Evolutionary conservation across 2,797 vertebrate species (phyloP).

Genomic region (Amazona finschi): DNA sequence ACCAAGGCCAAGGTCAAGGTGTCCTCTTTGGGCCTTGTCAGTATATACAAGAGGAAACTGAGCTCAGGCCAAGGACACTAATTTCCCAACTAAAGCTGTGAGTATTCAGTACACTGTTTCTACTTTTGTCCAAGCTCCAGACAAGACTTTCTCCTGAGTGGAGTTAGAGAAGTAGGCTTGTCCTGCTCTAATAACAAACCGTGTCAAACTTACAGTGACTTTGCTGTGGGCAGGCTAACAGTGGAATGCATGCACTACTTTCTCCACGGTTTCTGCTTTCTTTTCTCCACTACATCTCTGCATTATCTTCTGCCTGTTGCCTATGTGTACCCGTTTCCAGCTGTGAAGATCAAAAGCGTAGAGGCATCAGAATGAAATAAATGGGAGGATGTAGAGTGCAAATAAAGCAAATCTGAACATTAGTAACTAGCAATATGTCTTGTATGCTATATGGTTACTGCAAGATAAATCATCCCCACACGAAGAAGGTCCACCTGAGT

Average conservation of each 20-base stretch:
- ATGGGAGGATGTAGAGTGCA: not conserved
- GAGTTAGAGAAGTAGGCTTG: not conserved
- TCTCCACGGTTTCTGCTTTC: not conserved
- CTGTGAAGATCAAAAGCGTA: not conserved
- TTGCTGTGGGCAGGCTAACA: not conserved
- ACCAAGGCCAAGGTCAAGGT: not conserved
- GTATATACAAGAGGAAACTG: not conserved
- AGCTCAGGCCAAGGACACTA: not conserved
- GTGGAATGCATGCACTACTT: not conserved
- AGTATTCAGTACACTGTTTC: not conserved
- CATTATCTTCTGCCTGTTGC: not conserved
- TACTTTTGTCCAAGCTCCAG: not conserved
- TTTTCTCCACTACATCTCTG: not conserved
- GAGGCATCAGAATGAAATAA: not conserved
- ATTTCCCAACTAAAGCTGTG: not conserved
- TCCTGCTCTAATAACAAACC: not conserved
- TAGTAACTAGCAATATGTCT: not conserved
- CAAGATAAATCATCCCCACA: not conserved
- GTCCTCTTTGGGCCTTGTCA: not conserved
- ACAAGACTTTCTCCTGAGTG: not conserved
- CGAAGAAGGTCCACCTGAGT: not conserved
- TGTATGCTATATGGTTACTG: not conserved
- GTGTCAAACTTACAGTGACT: not conserved
- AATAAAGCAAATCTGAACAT: not conserved
- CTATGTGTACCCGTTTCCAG: not conserved